Conservation (phyloP, 2,888 invertebrate genomes). For the Lasioglossum pauxillum region DNA sequence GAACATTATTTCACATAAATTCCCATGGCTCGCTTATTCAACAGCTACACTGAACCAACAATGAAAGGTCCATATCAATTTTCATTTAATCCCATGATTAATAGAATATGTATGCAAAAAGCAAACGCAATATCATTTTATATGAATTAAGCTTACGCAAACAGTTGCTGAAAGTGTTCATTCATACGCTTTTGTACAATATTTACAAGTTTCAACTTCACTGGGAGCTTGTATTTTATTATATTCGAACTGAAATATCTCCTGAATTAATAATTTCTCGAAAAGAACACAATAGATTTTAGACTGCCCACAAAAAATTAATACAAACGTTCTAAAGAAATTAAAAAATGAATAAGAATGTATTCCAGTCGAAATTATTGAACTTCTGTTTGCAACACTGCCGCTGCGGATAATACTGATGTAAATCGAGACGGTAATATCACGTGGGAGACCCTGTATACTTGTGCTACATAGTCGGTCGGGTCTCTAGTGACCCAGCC, state of each 20-base stretch:
- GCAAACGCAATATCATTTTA: not conserved
- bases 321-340: too few relatives aligned
- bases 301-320: too few relatives aligned
- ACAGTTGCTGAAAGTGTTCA: not conserved
- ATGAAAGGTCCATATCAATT: not conserved
- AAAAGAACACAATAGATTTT: too few relatives aligned
- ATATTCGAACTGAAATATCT: not conserved
- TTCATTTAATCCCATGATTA: not conserved
- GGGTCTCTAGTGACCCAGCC: constrained; percentile 4
- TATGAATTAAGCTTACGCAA: not conserved
- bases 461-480: not conserved
- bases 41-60: not conserved
- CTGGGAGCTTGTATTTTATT: not conserved
- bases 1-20: not conserved
- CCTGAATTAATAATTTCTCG: not conserved
- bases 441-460: not conserved
- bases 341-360: not conserved
- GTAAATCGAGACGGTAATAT: not conserved
- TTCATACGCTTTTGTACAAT: not conserved
- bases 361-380: not conserved
- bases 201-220: not conserved
- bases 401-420: not conserved
- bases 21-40: too few relatives aligned
- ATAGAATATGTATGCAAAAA: not conserved
- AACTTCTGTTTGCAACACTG: not conserved